Conservation (phyloP, 1,140 invertebrate species). For the Scaptomyza graminum region DNA sequence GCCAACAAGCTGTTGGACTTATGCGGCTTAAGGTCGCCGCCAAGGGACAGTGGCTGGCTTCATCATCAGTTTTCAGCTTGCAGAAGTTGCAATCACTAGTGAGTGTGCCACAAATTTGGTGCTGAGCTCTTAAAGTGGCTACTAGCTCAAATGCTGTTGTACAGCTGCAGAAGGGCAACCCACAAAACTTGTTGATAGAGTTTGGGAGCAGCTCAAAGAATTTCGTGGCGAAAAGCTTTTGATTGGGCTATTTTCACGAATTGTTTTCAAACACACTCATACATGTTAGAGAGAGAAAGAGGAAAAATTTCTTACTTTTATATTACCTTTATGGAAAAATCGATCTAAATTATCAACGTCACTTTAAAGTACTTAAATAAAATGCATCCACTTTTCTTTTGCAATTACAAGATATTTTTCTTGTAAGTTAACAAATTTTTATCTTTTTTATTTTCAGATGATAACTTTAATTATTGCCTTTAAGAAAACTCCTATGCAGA, state of each 20-base stretch:
- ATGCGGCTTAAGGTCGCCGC: slow-evolving; percentile 30
- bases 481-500: too few species aligned
- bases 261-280: not conserved
- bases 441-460: too few species aligned
- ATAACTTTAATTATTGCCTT: too few species aligned
- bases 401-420: too few species aligned
- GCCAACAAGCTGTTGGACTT: slow-evolving; percentile 30
- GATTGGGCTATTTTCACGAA: not conserved
- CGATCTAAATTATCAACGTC: too few species aligned
- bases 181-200: slow-evolving; percentile 19
- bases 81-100: slow-evolving; percentile 5
- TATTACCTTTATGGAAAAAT: too few species aligned
- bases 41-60: slow-evolving; percentile 1
- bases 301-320: too few species aligned
- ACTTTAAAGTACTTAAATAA: too few species aligned
- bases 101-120: slow-evolving; percentile 26
- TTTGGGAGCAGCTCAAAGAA: slow-evolving; percentile 1
- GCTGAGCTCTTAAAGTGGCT: slow-evolving; percentile 20
- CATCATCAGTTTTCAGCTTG: not conserved
- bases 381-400: too few species aligned
- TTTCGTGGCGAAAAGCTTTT: not conserved
- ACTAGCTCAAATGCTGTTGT: not conserved
- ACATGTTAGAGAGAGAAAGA: too few species aligned
- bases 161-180: not conserved
- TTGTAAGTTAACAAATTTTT: too few species aligned